Evolutionary conservation across 2,113 vertebrate species (phyloP), one percentile per base, ranked within the genome.

Genomic region (Syngnathoides biaculeatus): DNA sequence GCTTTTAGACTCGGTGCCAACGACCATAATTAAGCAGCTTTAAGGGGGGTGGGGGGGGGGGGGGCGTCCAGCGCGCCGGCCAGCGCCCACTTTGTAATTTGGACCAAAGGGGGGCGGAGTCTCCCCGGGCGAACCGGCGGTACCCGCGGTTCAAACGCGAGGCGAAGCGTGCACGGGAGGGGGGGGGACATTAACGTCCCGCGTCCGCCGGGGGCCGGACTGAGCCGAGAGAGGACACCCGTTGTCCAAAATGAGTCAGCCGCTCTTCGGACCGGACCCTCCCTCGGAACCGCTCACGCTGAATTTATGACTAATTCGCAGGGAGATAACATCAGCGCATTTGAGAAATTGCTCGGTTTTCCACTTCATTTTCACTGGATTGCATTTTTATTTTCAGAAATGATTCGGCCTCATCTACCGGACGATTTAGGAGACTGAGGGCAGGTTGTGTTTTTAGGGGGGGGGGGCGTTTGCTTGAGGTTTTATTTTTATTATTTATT

Each of bases 21-120:
- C 83, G 86, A 88, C 62, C 87, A 86, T 90, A 79, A 91, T 86
- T 89, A 82, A 84, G 88, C 77, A 88, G 85, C 91, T 91, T 91
- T 89, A 88, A 90, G 83, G 89, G 90, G 89, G 87, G n/a, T n/a
- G n/a, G n/a, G n/a, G 83, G 89, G 90, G 89, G 87, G 83, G 89
- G 90, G 89, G 87, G 88, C 88, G 90, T 87, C 65, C 82, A 89
- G 86, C 79, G 84, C 75, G 71, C 86, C 81, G 80, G 88, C 87
- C 79, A 89, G 86, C 74, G 58, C 82, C 68, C 78, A 80, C 80
- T 85, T 91, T 93, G 88, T 92, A 91, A 93, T 92, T 91, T 89
- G 55, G 74, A 82, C 65, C 60, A 62, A 62, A 62, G 75, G 65
- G 75, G 81, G 79, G 83, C 83, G 73, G 79, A 78, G 75, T 70